Percentiles rank a stretch among this genome's conserved stretches.
Evolutionary conservation across 2,113 vertebrate genomes (phyloP).

Genomic region (Brachypodius melanocephalos): DNA sequence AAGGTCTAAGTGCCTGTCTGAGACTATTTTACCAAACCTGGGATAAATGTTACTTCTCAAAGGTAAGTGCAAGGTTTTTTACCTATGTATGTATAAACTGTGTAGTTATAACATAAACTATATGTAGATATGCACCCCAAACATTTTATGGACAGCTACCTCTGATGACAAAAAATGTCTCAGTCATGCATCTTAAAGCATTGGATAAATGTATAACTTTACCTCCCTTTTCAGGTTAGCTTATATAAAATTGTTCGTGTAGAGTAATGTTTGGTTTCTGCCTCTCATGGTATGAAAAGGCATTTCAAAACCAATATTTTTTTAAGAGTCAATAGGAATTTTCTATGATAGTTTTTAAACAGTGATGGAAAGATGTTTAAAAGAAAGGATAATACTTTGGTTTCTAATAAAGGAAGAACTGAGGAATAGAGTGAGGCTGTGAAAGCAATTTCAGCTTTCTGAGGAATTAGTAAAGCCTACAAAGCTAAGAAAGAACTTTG

Average conservation of each 20-base stretch:
- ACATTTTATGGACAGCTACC: neutral
- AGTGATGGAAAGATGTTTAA: neutral
- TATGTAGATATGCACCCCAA: neutral
- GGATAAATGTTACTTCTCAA: slow-evolving; percentile 75
- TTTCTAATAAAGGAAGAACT: neutral
- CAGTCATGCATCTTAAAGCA: neutral
- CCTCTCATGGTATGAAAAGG: neutral
- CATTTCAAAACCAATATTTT: neutral
- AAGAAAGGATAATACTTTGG: neutral
- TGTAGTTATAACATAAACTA: neutral
- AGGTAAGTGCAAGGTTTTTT: slow-evolving; percentile 68
- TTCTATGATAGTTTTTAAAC: neutral
- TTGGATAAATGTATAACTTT: neutral
- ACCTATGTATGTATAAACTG: neutral
- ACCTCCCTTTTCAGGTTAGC: neutral
- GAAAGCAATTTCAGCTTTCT: neutral
- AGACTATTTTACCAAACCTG: slow-evolving; percentile 52
- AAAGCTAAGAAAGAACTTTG: slow-evolving; percentile 66
- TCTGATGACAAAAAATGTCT: neutral
- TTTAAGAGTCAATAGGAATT: neutral
- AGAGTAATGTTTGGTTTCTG: neutral
- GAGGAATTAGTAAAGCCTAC: slow-evolving; percentile 6
- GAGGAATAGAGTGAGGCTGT: neutral
- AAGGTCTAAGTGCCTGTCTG: slow-evolving; percentile 54
- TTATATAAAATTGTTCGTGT: neutral